Base-by-base conservation (phyloP, 1,140 invertebrate genomes). In the Trachelipus rathkii region DNA sequence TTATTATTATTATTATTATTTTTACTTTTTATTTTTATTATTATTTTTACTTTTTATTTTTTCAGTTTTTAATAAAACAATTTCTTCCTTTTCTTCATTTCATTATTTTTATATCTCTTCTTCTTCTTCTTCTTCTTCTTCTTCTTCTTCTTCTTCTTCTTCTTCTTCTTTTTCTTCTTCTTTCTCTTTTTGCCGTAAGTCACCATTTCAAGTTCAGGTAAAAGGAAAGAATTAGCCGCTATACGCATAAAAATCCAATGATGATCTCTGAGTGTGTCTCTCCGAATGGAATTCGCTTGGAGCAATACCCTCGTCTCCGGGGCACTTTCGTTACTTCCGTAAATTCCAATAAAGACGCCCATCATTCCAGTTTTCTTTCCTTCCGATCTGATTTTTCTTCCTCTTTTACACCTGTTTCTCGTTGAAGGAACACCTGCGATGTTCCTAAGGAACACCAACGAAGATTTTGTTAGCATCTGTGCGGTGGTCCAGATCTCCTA, bases 401-500 rank as follows among this genome's bases (percentile, higher is more conserved):
- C 50, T 60, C 50, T 60, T 19, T 13, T 19, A 19, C 50, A 60
- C 50, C 50, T 60, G 50, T 60, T 60, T 19, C 50, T 60, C 50
- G 11, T 60, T 19, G 11, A 60, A 60, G 50, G 50, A 60, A 60
- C 50, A 60, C 50, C 50, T 60, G 50, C 50, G 50, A 60, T 19
- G 50, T 19, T 60, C 50, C 50, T 60, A 19, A 1, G 50, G 50
- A 60, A 60, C 50, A 60, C 50, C 50, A 60, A 60, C 50, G 50
- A 60, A 13, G 50, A 60, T 60, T 60, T 60, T 60, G 50, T 60
- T 60, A 13, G 50, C 50, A 60, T 60, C 50, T 60, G 50, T 60
- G 50, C 50, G 50, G 50, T 60, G 50, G 50, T 60, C 50, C 50
- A 60, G 50, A 60, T 60, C 50, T 60, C 50, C 50, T 60, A 60